Evolutionary conservation across 2,888 invertebrate genomes (phyloP).

Genomic region (Keiferia lycopersicella): DNA sequence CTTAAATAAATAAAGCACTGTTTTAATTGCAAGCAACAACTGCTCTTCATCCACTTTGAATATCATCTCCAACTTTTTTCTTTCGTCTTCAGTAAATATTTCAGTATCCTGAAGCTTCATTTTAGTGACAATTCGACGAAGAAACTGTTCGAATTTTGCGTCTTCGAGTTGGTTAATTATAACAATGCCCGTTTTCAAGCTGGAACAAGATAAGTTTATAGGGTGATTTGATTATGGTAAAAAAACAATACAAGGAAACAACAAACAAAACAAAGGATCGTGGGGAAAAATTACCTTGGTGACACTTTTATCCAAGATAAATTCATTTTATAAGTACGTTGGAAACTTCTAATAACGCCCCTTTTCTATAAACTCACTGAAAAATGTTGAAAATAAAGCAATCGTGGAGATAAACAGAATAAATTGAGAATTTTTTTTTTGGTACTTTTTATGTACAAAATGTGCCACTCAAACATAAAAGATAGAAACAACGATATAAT

Average conservation of each 20-base stretch:
- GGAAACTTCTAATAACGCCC: neutral
- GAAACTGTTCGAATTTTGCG: conserved; percentile 67
- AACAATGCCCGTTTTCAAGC: conserved; percentile 60
- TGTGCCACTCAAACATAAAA: neutral
- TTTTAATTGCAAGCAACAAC: conserved; percentile 60
- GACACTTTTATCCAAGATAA: conserved; percentile 60
- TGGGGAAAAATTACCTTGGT: conserved; percentile 45
- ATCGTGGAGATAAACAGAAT: neutral
- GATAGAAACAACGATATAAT: neutral
- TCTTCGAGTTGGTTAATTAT: conserved; percentile 63
- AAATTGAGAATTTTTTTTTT: neutral
- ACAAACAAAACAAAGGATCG: neutral
- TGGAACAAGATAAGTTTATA: conserved; percentile 36
- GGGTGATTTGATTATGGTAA: neutral
- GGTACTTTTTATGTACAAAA: neutral
- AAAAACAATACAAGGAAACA: no score
- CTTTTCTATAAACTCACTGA: neutral
- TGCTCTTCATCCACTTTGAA: conserved; percentile 60
- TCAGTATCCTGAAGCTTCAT: conserved; percentile 58
- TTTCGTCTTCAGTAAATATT: conserved; percentile 68
- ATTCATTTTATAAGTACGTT: conserved; percentile 43
- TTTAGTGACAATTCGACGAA: conserved; percentile 63
- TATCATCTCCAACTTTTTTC: conserved; percentile 61
- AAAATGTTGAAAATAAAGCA: neutral
- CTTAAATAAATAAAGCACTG: conserved; percentile 63